Evolutionary conservation across 2,113 vertebrate species (phyloP).

Genomic region (Anolis carolinensis): DNA sequence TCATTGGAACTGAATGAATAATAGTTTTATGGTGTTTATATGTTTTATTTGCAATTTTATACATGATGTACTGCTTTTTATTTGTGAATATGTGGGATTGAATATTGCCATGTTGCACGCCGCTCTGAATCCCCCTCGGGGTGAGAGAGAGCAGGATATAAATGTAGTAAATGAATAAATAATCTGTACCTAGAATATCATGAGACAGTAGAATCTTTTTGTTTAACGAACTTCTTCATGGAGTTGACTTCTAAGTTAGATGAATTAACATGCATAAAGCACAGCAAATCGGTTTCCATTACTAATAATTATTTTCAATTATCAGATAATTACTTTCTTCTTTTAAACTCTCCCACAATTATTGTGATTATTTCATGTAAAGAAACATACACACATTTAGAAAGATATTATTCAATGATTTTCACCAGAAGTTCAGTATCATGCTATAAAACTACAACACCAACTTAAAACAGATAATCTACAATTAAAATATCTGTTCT

Average conservation of each 20-base stretch:
- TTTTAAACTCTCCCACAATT: neutral
- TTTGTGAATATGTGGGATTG: too few relatives aligned
- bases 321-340: neutral
- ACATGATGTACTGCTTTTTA: too few relatives aligned
- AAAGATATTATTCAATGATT: neutral
- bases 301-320: neutral
- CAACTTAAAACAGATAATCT: too few relatives aligned
- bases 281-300: neutral
- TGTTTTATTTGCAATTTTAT: too few relatives aligned
- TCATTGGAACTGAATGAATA: neutral
- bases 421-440: too few relatives aligned
- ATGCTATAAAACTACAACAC: too few relatives aligned
- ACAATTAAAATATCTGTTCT: too few relatives aligned
- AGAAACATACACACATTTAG: neutral
- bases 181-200: neutral
- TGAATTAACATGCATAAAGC: neutral
- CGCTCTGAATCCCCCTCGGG: too few relatives aligned
- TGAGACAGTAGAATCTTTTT: neutral
- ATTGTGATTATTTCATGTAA: neutral
- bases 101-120: too few relatives aligned
- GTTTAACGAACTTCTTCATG: neutral
- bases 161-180: too few relatives aligned
- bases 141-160: too few relatives aligned
- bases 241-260: neutral
- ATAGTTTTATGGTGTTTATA: too few relatives aligned